A percentile compares a stretch with the other conserved stretches of the same genome.
phyloP scores from a whole-genome alignment of 2,888 invertebrate genomes.

The Aphodius sticticus region DNA sequence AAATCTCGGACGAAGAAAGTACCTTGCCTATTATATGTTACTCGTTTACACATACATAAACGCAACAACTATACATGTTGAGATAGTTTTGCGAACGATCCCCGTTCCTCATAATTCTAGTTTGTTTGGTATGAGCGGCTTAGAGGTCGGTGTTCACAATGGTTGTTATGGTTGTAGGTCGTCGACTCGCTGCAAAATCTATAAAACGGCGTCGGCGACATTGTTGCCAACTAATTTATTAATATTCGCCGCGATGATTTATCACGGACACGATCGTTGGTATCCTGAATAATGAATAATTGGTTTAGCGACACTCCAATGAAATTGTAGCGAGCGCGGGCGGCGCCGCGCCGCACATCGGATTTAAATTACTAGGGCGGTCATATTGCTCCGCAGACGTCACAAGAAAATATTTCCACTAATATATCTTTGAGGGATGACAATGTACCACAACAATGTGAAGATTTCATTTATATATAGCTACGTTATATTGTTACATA shows the following conservation, averaged over 20 bases:
- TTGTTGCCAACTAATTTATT: conserved; percentile 4
- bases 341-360: neutral
- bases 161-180: neutral
- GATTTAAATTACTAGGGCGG: neutral
- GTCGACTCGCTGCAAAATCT: neutral
- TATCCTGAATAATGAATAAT: conserved; percentile 4
- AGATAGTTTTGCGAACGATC: neutral
- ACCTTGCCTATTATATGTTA: no score
- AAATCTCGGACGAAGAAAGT: no score
- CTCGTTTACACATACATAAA: no score
- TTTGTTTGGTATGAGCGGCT: neutral
- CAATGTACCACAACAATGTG: neutral
- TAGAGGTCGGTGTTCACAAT: neutral
- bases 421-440: neutral
- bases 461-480: no score
- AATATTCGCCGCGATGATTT: neutral
- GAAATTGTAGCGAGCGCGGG: neutral
- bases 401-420: neutral
- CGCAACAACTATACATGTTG: no score
- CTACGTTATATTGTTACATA: no score
- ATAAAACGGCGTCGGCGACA: neutral
- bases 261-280: neutral
- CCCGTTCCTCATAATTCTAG: neutral
- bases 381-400: neutral
- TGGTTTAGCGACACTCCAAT: conserved; percentile 4